Base-by-base conservation (phyloP, 2,888 invertebrate species). In the Ornithoptera priamus region DNA sequence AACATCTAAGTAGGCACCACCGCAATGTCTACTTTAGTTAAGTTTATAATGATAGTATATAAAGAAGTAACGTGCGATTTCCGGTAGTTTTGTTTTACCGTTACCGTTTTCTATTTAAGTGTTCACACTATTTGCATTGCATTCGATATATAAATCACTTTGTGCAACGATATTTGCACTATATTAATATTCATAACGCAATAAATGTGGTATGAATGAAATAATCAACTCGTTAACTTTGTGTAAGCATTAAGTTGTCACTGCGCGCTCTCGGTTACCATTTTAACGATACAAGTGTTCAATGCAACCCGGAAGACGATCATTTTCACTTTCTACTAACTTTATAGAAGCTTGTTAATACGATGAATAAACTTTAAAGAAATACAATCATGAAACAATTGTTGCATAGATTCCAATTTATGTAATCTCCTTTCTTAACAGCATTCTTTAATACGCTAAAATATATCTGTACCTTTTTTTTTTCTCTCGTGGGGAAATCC, bases 71-170 rank as follows among this genome's bases (percentile, higher is more conserved):
- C 71, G 71, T 72, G 73, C 67, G 72, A 76, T 72, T 78, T 79
- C 80, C 77, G 77, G 72, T 73, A 75, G 71, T 74, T 77, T 74
- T 73, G 72, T 72, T 69, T 30, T 8, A 58, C 15, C 12, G 12
- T 58, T n/a, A n/a, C 59, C 36, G 22, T 64, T 63, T 46, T 20
- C 22, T 58, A 12, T 58, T 36, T 12, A 46, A 58, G 46, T 7
- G 15, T 68, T 64, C 53, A 53, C 53, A 68, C 59, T 22, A 68
- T 64, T 64, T 58, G 20, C 57, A 68, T 64, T 58, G 20, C 57
- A 68, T 68, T 63, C 53, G 63, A 60, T 60, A 68, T 64, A 39
- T 64, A 53, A 62, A 53, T 42, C 65, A 30, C 50, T 53, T 46
- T 20, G n/a, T 22, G 53, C 22, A 36, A 46, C n/a, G 20, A 62